Evolutionary conservation across 2,888 invertebrate genomes (phyloP).

Genomic region (Catocala nupta): DNA sequence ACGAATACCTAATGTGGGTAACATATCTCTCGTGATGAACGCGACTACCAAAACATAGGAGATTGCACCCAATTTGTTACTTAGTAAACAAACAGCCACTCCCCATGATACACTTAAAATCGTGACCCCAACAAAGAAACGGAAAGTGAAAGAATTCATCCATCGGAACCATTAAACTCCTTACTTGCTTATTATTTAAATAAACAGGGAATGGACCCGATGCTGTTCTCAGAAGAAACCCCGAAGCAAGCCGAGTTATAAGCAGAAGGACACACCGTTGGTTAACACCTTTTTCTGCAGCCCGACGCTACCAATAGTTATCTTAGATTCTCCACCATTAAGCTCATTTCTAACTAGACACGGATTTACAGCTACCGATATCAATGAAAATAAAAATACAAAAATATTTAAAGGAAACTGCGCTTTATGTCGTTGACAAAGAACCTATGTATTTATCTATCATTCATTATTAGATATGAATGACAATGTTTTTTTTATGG

Average conservation of each 20-base stretch:
- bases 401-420: conserved; percentile 57
- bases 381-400: conserved; percentile 66
- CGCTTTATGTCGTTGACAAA: conserved; percentile 60
- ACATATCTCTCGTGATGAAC: conserved; percentile 17
- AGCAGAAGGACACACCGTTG: conserved; percentile 74
- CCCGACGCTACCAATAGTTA: conserved; percentile 51
- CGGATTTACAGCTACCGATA: conserved; percentile 53
- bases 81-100: conserved; percentile 31
- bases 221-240: conserved; percentile 76
- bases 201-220: conserved; percentile 72
- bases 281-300: conserved; percentile 75
- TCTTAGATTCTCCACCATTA: conserved; percentile 49
- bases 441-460: conserved; percentile 52
- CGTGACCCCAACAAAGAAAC: conserved; percentile 70
- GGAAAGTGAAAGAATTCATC: conserved; percentile 77
- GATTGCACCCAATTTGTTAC: conserved; percentile 44
- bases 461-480: conserved; percentile 38
- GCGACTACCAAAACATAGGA: conserved; percentile 21
- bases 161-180: conserved; percentile 71
- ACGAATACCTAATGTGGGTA: conserved; percentile 48
- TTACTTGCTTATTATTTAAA: conserved; percentile 74
- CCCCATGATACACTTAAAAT: conserved; percentile 60
- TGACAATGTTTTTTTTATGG: too few species aligned
- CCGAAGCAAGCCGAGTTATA: conserved; percentile 68
- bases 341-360: conserved; percentile 51